Percentiles rank a stretch among this genome's conserved stretches.
phyloP scores from a whole-genome alignment of 1,140 invertebrate species.

The Drosophila repleta region DNA sequence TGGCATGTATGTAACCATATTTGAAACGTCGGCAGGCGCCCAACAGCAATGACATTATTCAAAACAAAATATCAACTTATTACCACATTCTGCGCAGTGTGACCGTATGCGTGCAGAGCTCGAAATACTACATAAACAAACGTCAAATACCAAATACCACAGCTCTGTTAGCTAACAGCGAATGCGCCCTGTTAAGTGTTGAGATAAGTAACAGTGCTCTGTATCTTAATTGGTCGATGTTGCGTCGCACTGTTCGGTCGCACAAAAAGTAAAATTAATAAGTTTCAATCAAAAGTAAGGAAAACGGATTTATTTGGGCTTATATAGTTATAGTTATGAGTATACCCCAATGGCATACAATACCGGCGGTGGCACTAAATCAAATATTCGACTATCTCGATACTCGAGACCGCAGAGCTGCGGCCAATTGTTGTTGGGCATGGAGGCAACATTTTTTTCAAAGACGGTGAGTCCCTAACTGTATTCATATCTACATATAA shows the following conservation, averaged over 20 bases:
- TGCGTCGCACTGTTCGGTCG: conserved; percentile 42
- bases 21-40: conserved; percentile 22
- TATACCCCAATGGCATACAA: conserved; percentile 74
- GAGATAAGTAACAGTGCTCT: conserved; percentile 31
- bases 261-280: conserved; percentile 44
- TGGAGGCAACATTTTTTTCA: conserved; percentile 78
- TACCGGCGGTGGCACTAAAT: conserved; percentile 75
- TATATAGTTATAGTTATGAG: conserved; percentile 66
- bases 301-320: conserved; percentile 36
- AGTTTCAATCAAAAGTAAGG: conserved; percentile 41
- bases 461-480: conserved; percentile 70
- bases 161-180: conserved; percentile 21
- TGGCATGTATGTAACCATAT: conserved; percentile 16
- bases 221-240: conserved; percentile 50
- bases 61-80: conserved; percentile 24
- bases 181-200: conserved; percentile 3
- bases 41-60: conserved; percentile 39
- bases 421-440: conserved; percentile 73
- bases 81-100: conserved; percentile 22
- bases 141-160: conserved; percentile 22
- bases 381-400: conserved; percentile 76
- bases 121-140: neutral
- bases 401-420: conserved; percentile 56
- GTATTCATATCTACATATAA: conserved; percentile 4
- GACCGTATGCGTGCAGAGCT: neutral